Conservation (phyloP, 2,888 invertebrate genomes). For the Perizoma flavofasciatum region DNA sequence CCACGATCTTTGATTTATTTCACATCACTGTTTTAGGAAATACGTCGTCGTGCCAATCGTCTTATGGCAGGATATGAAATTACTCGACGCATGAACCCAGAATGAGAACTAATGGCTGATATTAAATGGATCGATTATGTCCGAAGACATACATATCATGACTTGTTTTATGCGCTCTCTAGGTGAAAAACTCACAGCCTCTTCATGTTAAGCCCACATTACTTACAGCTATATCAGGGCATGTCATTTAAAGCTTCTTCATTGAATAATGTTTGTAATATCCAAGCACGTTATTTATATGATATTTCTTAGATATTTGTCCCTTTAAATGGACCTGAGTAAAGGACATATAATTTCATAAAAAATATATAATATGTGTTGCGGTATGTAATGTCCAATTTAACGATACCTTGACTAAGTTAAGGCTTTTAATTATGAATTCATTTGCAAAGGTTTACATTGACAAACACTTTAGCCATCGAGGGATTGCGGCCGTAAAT, state of each 20-base stretch:
- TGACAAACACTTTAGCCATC: conserved; percentile 28
- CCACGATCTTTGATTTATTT: conserved; percentile 77
- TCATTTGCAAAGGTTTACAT: conserved; percentile 28
- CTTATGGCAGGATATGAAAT: conserved; percentile 78
- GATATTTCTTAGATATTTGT: conserved; percentile 50
- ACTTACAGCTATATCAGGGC: conserved; percentile 52
- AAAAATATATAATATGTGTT: conserved; percentile 14
- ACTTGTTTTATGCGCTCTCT: conserved; percentile 45
- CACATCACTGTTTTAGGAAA: conserved; percentile 82
- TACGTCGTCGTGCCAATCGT: conserved; percentile 64
- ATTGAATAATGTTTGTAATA: conserved; percentile 50
- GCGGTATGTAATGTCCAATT: conserved; percentile 21
- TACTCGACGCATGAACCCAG: conserved; percentile 63
- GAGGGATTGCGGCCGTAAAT: conserved; percentile 35
- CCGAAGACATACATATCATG: conserved; percentile 46
- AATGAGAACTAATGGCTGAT: conserved; percentile 60
- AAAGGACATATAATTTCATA: conserved; percentile 16
- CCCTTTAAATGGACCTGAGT: conserved; percentile 41
- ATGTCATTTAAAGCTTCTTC: conserved; percentile 56
- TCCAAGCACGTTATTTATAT: conserved; percentile 43
- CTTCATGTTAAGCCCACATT: conserved; percentile 48
- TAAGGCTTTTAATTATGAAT: conserved; percentile 28
- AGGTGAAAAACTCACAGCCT: conserved; percentile 51
- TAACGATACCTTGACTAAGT: conserved; percentile 25
- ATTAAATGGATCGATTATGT: conserved; percentile 57